Evolutionary conservation across 2,888 invertebrate genomes (phyloP).

Genomic region (Pelosia muscerda): DNA sequence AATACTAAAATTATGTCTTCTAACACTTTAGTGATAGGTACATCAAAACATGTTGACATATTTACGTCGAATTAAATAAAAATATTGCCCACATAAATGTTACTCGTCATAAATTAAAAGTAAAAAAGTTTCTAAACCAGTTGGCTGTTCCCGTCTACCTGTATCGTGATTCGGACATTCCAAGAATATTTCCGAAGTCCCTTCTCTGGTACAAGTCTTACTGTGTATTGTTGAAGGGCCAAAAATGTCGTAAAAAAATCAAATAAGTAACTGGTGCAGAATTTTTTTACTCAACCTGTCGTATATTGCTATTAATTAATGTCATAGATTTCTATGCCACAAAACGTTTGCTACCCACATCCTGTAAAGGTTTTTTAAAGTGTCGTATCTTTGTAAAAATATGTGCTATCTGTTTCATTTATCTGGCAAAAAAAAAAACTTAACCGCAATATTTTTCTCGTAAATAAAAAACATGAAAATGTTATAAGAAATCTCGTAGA

Average conservation of each 20-base stretch:
- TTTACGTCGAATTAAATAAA: constrained; percentile 42
- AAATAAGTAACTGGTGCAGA: constrained; percentile 23
- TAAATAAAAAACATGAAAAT: too few species aligned
- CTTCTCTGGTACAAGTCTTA: constrained; percentile 33
- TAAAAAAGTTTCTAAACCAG: constrained; percentile 46
- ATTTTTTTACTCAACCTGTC: constrained; percentile 37
- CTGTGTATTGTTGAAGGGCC: constrained; percentile 32
- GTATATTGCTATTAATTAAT: constrained; percentile 12
- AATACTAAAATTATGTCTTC: constrained; percentile 9
- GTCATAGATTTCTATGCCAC: neutral
- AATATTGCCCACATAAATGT: constrained; percentile 47
- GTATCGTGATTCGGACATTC: constrained; percentile 57
- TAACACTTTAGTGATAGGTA: constrained; percentile 22
- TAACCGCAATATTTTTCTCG: too few species aligned
- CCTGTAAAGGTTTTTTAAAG: neutral
- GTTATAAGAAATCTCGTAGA: neutral
- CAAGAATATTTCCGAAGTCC: constrained; percentile 51
- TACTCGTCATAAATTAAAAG: constrained; percentile 45
- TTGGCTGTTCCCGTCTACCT: constrained; percentile 56
- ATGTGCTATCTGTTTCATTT: neutral
- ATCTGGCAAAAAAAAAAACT: neutral
- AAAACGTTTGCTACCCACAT: neutral
- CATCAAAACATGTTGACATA: constrained; percentile 33
- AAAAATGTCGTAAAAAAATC: constrained; percentile 33
- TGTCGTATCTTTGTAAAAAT: neutral